Percentiles rank a stretch among this genome's conserved stretches.
Conservation (phyloP, 37 sponge, comb jelly and placozoan species). For the Amphimedon queenslandica region DNA sequence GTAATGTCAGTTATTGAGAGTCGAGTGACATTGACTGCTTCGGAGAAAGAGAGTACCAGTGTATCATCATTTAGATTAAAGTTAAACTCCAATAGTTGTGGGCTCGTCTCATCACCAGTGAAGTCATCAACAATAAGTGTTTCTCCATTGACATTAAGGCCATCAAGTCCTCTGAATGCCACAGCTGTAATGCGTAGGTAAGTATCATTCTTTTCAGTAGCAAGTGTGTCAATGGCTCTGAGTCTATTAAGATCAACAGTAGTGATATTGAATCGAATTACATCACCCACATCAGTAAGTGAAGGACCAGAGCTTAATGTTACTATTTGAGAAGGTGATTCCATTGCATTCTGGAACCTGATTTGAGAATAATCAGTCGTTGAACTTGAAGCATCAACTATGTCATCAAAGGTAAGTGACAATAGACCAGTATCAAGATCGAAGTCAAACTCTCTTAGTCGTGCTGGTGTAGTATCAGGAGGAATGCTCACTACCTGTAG, state of each 20-base stretch:
- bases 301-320: conserved; percentile 55
- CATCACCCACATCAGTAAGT: conserved; percentile 11
- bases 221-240: conserved; percentile 50
- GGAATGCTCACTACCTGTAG: conserved; percentile 8
- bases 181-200: conserved; percentile 53
- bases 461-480: conserved; percentile 69
- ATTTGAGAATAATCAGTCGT: conserved; percentile 45
- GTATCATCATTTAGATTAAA: conserved; percentile 63
- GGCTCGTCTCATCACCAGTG: conserved; percentile 67
- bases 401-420: conserved; percentile 80
- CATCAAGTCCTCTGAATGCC: conserved; percentile 67
- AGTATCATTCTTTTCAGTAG: conserved; percentile 64
- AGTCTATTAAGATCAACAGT: conserved; percentile 54
- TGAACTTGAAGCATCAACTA: conserved; percentile 44
- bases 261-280: conserved; percentile 38
- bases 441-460: conserved; percentile 56
- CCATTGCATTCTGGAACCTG: conserved; percentile 46
- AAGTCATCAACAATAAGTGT: conserved; percentile 49
- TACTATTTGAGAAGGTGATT: conserved; percentile 15
- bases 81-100: conserved; percentile 53
- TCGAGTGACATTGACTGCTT: conserved; percentile 58
- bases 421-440: conserved; percentile 68
- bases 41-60: conserved; percentile 62
- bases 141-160: conserved; percentile 36
- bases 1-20: conserved; percentile 36